Evolutionary conservation across 2,888 invertebrate species (phyloP), one percentile per base, ranked within the genome.

Genomic region (Orthosia incerta): DNA sequence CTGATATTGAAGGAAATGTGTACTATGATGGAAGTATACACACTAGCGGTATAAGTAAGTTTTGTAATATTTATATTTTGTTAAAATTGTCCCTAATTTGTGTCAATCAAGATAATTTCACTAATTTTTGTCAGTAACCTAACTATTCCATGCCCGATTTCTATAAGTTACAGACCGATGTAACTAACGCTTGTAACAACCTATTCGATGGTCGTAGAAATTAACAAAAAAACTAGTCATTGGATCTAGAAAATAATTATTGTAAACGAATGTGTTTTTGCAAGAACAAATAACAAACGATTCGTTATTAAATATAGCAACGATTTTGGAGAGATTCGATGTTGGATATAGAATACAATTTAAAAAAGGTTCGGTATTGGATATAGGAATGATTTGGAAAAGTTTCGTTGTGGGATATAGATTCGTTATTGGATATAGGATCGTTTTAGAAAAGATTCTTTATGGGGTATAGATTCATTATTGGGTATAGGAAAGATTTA

Each of bases 1-100:
- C 93, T 0, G 95, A 96, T 71, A 83, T 88, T 0, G 95, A 94
- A 84, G 96, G 96, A 0, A 95, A 91, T 3, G 92, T 94, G 0
- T 96, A 94, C 72, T 95, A 87, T 26, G 96, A 95, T 0, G 95
- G 95, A 0, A 96, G 96, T 65, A 51, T 95, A 0, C 95, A 95
- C 53, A 89, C 92, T 0, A 95, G 96, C 66, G 93, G 91, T 23
- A 70, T 89, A 26, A 78, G 92, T 92, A 87, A 88, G 79, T 55
- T 53, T 26, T 2, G 20, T 51, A 23, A 18, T 16, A 65, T 2
- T 16, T 69, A 3, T 45, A 12, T 51, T 55, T 5, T 15, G 4
- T 53, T 20, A 13, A 11, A n/a, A n/a, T 51, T 11, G 11, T n/a
- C 18, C 9, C 5, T 9, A n/a, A 26, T 7, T 51, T 51, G 51